Base-by-base conservation (phyloP, 1,140 invertebrate genomes). In the Drosophila jambulina region DNA sequence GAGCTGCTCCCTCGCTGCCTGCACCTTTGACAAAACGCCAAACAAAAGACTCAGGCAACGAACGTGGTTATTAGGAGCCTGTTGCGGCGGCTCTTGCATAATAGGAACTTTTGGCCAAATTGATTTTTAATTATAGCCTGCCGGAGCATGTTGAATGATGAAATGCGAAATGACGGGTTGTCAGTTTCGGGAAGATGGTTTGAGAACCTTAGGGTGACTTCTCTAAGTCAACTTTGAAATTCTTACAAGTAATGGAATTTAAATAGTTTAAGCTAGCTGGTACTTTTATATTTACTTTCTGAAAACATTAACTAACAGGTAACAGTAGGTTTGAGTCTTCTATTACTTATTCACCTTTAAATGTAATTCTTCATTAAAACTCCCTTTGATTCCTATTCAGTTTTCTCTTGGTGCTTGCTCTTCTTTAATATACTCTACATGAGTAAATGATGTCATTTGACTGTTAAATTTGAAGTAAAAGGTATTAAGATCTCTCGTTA, bases 71-170 rank as follows among this genome's bases (percentile, higher is more conserved):
- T 83, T 77, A 88, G 69, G 72, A 64, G 67, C 70, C 43, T 64
- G 49, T 64, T 64, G 56, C 63, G 48, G 53, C 27, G 45, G 51
- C 69, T 63, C 70, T 90, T 90, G 85, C 85, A 90, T 90, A 90
- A 90, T 68, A 78, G 65, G 80, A 84, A 87, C 74, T 68, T 77
- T 64, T 58, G 69, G 51, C 82, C 74, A 90, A 90, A 90, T 90
- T 90, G 85, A 91, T 90, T 90, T 91, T 91, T 90, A 90, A 90
- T 90, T 90, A 90, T 80, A 49, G 63, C 48, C 58, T 80, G 70
- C 59, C 78, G 15, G 57, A 12, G 34, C 27, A 79, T 53, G 51
- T 23, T 34, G 51, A 53, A 65, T 49, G 64, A 51, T 64, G 83
- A 79, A 75, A 82, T 75, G 51, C 67, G 25, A 63, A 85, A 61